These are phyloP conservation scores for Calephelis virginiensis DNA, from an alignment of 1,140 invertebrate genomes.

Conservation along the genomic window DNA sequence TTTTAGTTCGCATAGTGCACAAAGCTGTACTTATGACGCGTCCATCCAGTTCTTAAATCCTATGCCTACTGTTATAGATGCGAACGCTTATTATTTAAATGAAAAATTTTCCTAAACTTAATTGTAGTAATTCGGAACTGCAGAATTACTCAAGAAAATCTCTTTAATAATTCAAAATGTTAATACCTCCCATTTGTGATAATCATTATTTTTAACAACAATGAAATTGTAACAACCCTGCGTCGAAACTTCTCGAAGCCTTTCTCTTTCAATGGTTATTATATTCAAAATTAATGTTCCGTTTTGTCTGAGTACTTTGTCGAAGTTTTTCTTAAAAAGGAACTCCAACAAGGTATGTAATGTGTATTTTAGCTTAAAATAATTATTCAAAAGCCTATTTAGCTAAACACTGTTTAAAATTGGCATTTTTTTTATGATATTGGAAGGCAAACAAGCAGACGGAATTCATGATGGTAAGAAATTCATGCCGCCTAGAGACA, in stretches of 20 bases:
- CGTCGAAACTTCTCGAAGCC: slow-evolving; percentile 5
- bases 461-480: too few species aligned
- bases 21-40: too few species aligned
- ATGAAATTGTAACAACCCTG: slow-evolving; percentile 3
- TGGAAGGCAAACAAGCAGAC: too few species aligned
- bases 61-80: too few species aligned
- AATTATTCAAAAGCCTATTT: too few species aligned
- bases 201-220: slow-evolving; percentile 16
- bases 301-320: slow-evolving; percentile 1
- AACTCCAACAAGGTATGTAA: neutral
- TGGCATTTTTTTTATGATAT: too few species aligned
- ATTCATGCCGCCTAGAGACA: too few species aligned
- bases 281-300: slow-evolving; percentile 14
- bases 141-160: slow-evolving; percentile 7
- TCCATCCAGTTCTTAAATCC: too few species aligned
- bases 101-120: slow-evolving; percentile 1
- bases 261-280: slow-evolving; percentile 6
- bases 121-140: too few species aligned
- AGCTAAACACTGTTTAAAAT: too few species aligned
- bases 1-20: too few species aligned
- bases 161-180: neutral
- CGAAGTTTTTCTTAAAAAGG: slow-evolving; percentile 4
- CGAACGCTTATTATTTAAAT: slow-evolving; percentile 2
- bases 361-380: too few species aligned
- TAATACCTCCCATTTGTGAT: slow-evolving; percentile 7